Evolutionary conservation across 2,113 vertebrate genomes (phyloP).

Genomic region (Phyllostomus discolor): DNA sequence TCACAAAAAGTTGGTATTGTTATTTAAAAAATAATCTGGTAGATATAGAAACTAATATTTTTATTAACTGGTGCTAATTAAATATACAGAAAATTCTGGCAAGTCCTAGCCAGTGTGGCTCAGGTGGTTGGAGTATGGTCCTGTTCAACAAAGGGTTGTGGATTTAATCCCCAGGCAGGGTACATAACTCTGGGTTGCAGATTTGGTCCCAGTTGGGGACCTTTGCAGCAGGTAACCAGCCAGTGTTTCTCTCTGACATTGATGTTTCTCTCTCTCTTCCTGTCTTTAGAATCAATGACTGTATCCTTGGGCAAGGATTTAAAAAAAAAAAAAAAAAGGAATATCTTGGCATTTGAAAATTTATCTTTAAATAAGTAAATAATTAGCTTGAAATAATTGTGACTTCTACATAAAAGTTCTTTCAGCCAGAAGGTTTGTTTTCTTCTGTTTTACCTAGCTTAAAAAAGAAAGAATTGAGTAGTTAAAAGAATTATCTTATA

Average conservation of each 20-base stretch:
- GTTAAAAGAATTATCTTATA: constrained; percentile 20
- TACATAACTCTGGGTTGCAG: too few species aligned
- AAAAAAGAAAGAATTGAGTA: background rate
- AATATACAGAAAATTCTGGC: background rate
- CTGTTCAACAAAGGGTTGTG: too few species aligned
- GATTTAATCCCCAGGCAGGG: too few species aligned
- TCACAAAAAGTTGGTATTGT: background rate
- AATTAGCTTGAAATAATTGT: background rate
- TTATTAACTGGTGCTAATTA: background rate
- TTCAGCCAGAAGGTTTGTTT: background rate
- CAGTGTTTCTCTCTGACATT: too few species aligned
- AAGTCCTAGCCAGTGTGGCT: background rate
- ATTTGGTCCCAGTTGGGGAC: too few species aligned
- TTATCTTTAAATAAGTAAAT: constrained; percentile 19
- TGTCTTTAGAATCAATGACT: too few species aligned
- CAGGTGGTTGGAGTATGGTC: too few species aligned
- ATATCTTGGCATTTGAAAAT: background rate
- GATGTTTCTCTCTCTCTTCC: too few species aligned
- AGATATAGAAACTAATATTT: background rate
- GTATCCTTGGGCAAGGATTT: too few species aligned
- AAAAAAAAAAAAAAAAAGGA: background rate
- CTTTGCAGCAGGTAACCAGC: too few species aligned
- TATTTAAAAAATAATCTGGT: background rate
- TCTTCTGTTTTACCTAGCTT: constrained; percentile 27
- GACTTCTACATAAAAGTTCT: background rate